Evolutionary conservation across 1,140 invertebrate genomes (phyloP), one percentile per base, ranked within the genome.

Genomic region (Drosophila jambulina): DNA sequence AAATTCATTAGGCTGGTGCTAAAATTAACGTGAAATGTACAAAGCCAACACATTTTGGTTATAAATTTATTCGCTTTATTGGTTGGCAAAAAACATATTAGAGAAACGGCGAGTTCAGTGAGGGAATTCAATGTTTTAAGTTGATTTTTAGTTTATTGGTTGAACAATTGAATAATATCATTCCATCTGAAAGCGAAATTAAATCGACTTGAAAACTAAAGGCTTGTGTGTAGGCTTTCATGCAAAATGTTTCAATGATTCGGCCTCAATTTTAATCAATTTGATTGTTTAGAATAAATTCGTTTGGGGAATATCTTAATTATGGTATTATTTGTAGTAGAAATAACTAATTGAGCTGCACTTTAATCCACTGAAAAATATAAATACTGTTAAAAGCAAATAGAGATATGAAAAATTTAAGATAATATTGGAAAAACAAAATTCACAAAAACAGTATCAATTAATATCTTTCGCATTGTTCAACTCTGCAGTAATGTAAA

Each of bases 1-100:
- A 32, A 70, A 36, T 43, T 60, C 42, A 64, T 60, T 76, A 59
- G 61, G 51, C 68, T 85, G 82, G 82, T 78, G 49, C 63, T 58
- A 38, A 49, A 70, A 61, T 21, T 12, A 43, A 17, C 3, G 19
- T 43, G 25, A 62, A 45, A 43, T 40, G 23, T 45, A 43, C 36
- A 57, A 53, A 54, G 38, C 19, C 9, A 61, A 29, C 17, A 45
- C 10, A 45, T 17, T 53, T 34, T 29, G n/a, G 32, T 64, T 45
- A 61, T 62, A 36, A 65, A 62, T 46, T 21, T n/a, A 36, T 67
- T 36, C 7, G 38, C 29, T 46, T 65, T 36, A 64, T 32, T n/a
- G 19, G 48, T 51, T 51, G 19, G 34, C 36, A 25, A 57, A 57
- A 21, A 42, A 45, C 5, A 45, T 19, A 4, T 48, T 48, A 25